Evolutionary conservation across 2,113 vertebrate species (phyloP).

Genomic region (Podarcis raffonei): DNA sequence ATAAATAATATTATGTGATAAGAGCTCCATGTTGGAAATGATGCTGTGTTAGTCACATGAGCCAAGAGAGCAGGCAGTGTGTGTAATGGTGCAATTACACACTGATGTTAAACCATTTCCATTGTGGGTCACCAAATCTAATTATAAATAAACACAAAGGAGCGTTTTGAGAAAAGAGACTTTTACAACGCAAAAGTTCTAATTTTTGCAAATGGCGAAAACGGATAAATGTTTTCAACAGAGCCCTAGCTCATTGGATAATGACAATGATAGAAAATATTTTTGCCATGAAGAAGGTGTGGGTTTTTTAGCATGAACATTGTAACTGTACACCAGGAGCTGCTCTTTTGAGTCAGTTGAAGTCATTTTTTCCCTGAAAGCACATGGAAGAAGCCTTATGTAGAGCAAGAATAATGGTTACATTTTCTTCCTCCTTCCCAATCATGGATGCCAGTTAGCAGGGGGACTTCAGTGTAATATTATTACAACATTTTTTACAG

Average conservation of each 20-base stretch:
- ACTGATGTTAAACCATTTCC: not conserved
- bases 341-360: conserved; percentile 22
- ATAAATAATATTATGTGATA: not conserved
- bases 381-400: not conserved
- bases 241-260: not conserved
- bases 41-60: not conserved
- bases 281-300: fast-evolving
- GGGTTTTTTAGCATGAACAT: fast-evolving
- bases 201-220: not conserved
- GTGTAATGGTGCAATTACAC: not conserved
- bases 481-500: conserved; percentile 77
- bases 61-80: not conserved
- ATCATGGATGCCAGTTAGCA: conserved; percentile 53
- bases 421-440: conserved; percentile 52
- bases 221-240: conserved; percentile 12
- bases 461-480: conserved; percentile 64
- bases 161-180: not conserved
- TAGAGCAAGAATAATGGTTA: conserved; percentile 52
- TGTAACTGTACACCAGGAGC: not conserved
- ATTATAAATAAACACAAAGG: not conserved
- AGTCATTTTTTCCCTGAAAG: conserved; percentile 14
- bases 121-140: not conserved
- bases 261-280: conserved; percentile 7
- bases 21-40: not conserved
- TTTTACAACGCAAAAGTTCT: not conserved